phyloP scores from a whole-genome alignment of 1,140 invertebrate species.

The Scaptodrosophila lebanonensis region DNA sequence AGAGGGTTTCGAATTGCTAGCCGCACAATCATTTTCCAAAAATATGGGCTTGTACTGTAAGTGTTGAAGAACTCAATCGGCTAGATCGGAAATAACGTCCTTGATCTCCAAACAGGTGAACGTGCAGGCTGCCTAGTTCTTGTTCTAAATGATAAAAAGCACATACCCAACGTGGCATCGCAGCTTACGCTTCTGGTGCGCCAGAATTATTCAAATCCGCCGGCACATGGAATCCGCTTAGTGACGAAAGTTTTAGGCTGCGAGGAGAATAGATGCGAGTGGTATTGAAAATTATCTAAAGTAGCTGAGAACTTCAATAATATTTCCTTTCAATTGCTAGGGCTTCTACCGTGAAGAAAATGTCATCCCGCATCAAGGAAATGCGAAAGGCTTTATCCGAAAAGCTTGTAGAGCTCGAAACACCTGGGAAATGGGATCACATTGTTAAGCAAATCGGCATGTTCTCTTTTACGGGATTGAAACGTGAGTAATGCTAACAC shows the following conservation, averaged over 20 bases:
- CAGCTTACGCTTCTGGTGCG: conserved; percentile 97
- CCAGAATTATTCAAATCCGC: conserved; percentile 98
- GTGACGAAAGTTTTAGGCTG: conserved; percentile 90
- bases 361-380: conserved; percentile 97
- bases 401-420: conserved; percentile 90
- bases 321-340: no score
- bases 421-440: conserved; percentile 91
- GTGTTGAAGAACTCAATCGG: no score
- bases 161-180: conserved; percentile 89
- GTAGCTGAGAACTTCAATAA: no score
- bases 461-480: conserved; percentile 99
- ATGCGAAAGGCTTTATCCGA: conserved; percentile 87
- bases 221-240: conserved; percentile 94
- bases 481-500: conserved; percentile 54
- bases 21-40: conserved; percentile 98
- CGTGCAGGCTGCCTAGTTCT: conserved; percentile 93
- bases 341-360: no score
- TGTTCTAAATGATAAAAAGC: conserved; percentile 85
- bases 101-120: conserved; percentile 79
- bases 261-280: conserved; percentile 84
- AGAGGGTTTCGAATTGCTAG: conserved; percentile 91
- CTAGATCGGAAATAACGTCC: no score
- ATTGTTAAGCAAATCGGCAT: conserved; percentile 99
- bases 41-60: conserved; percentile 94
- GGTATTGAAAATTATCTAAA: conserved; percentile 84